Evolutionary conservation across 2,888 invertebrate species (phyloP).

Genomic region (Cephus pygmeus): DNA sequence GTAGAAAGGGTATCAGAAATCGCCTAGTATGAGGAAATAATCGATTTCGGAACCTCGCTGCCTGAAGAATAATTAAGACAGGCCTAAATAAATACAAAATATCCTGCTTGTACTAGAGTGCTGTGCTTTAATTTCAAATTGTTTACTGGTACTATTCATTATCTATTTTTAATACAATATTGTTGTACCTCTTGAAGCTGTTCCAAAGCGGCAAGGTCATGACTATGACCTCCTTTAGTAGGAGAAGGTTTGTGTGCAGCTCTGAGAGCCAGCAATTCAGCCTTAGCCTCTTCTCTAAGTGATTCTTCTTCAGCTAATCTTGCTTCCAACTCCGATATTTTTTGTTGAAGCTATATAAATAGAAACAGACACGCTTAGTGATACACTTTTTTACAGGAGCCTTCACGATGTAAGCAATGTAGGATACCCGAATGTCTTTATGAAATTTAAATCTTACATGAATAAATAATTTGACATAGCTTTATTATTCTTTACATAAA

Average conservation of each 20-base stretch:
- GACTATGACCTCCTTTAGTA: conserved; percentile 34
- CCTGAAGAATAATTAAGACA: not conserved
- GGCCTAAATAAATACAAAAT: not conserved
- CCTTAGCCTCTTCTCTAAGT: conserved; percentile 45
- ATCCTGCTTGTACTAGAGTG: not conserved
- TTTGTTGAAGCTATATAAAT: conserved; percentile 68
- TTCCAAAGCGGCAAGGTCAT: conserved; percentile 41
- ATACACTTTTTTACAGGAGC: not conserved
- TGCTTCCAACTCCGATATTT: conserved; percentile 67
- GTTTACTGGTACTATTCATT: not conserved
- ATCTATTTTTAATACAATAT: not conserved
- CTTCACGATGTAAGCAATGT: not conserved
- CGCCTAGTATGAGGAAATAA: not conserved
- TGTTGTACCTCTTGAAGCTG: conserved; percentile 51
- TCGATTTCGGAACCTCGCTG: not conserved
- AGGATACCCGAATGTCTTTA: not conserved
- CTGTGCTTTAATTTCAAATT: not conserved
- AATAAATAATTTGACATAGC: not conserved
- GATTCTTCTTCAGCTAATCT: conserved; percentile 63
- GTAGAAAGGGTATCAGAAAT: not conserved
- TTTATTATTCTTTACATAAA: not conserved
- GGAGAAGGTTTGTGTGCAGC: conserved; percentile 54
- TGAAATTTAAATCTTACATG: not conserved
- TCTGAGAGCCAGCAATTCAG: conserved; percentile 53
- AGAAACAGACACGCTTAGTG: conserved; percentile 13